Percentiles rank a stretch among this genome's conserved stretches.
Conservation (phyloP, 2,797 vertebrate species). For the Enteromius viviparus region DNA sequence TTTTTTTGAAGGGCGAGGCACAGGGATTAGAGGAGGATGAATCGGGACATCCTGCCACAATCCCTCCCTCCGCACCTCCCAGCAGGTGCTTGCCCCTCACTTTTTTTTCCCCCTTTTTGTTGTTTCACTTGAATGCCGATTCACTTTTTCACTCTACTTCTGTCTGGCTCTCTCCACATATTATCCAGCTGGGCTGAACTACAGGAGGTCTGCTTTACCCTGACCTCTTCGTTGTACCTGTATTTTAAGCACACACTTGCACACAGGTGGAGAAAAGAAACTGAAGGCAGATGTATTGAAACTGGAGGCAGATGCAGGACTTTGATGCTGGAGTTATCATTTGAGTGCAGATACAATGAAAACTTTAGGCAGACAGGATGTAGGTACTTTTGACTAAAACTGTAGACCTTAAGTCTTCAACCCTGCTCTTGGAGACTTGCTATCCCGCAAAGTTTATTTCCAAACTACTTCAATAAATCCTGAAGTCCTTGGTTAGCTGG, state of each 20-base stretch:
- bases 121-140: conserved; percentile 48
- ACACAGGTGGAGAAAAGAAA: not conserved
- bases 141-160: conserved; percentile 21
- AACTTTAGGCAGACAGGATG: not conserved
- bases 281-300: not conserved
- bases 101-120: conserved; percentile 38
- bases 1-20: conserved; percentile 66
- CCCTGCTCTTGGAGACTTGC: not conserved
- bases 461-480: not conserved
- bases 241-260: not conserved
- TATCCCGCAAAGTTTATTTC: not conserved
- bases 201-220: conserved; percentile 12
- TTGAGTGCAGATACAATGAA: not conserved
- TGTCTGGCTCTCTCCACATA: not conserved
- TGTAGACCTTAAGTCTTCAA: not conserved
- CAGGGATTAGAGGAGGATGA: conserved; percentile 74
- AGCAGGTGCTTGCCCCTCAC: conserved; percentile 49
- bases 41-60: conserved; percentile 76
- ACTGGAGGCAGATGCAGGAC: not conserved
- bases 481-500: not conserved
- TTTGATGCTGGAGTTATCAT: not conserved
- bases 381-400: not conserved
- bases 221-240: conserved; percentile 1
- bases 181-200: conserved; percentile 27
- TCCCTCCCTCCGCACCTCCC: conserved; percentile 51